phyloP scores from a whole-genome alignment of 2,797 vertebrate genomes.

The Oceanodroma leucorhoa region DNA sequence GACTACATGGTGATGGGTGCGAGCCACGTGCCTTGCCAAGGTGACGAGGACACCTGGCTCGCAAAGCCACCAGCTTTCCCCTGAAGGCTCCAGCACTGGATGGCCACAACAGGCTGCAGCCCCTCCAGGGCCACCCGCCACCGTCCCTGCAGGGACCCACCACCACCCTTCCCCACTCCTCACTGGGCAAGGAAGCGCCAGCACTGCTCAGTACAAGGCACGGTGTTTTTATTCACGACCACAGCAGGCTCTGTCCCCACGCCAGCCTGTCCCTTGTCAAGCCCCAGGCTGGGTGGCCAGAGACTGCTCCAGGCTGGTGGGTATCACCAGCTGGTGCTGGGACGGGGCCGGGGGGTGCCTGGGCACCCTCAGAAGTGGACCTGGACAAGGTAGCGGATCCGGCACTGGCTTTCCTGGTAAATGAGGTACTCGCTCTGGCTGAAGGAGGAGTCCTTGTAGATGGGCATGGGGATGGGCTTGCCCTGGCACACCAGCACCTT shows the following conservation, averaged over 20 bases:
- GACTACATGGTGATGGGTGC: accelerated
- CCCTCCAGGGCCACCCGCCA: accelerated
- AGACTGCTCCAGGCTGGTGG: neutral
- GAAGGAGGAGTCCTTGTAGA: slow-evolving; percentile 76
- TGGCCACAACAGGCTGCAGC: neutral
- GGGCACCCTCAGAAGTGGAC: slow-evolving; percentile 73
- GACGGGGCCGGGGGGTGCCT: accelerated
- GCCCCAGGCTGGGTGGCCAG: accelerated
- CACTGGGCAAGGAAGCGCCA: accelerated
- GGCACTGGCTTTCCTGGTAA: slow-evolving; percentile 90
- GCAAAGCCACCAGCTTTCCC: neutral
- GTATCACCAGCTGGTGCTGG: neutral
- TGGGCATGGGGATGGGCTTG: slow-evolving; percentile 56
- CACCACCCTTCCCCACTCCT: neutral
- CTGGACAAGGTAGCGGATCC: slow-evolving; percentile 87
- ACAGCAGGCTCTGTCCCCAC: neutral
- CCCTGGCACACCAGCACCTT: slow-evolving; percentile 85
- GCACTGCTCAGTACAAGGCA: accelerated
- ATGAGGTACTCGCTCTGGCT: slow-evolving; percentile 89
- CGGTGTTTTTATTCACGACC: neutral
- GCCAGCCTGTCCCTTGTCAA: neutral
- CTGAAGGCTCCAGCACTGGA: neutral
- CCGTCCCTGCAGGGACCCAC: neutral
- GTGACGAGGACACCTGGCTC: accelerated
- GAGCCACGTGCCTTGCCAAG: neutral